phyloP scores from a whole-genome alignment of 2,797 vertebrate species.

The Erpetoichthys calabaricus region DNA sequence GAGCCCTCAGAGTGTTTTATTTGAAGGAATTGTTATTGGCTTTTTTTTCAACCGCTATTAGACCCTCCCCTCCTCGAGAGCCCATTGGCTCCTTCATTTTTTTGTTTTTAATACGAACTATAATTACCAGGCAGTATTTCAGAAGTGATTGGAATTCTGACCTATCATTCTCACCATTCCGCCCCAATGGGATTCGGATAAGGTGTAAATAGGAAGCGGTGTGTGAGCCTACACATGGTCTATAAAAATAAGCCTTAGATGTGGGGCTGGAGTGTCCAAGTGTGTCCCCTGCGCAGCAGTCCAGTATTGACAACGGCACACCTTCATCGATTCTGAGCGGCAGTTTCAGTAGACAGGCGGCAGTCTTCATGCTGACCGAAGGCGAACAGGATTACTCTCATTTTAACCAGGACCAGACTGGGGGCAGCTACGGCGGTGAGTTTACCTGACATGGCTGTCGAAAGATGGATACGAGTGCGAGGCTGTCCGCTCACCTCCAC shows the following conservation, averaged over 20 bases:
- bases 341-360: background rate
- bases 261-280: background rate
- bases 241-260: constrained; percentile 7
- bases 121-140: background rate
- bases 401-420: constrained; percentile 8
- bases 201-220: constrained; percentile 20
- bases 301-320: too few species aligned
- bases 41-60: background rate
- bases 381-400: constrained; percentile 10
- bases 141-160: constrained; percentile 6
- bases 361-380: constrained; percentile 10
- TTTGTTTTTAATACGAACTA: background rate
- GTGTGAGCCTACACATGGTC: constrained; percentile 14
- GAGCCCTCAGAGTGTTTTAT: too few species aligned
- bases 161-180: constrained; percentile 11
- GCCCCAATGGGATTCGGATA: constrained; percentile 12
- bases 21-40: background rate
- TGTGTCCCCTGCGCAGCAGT: too few species aligned
- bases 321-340: too few species aligned
- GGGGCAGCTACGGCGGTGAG: constrained; percentile 11
- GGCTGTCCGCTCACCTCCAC: too few species aligned
- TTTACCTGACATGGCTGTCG: constrained; percentile 1
- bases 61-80: constrained; percentile 6
- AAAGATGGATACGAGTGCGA: too few species aligned
- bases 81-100: background rate